Conservation (phyloP, 2,888 invertebrate species). For the Aporophyla nigra region DNA sequence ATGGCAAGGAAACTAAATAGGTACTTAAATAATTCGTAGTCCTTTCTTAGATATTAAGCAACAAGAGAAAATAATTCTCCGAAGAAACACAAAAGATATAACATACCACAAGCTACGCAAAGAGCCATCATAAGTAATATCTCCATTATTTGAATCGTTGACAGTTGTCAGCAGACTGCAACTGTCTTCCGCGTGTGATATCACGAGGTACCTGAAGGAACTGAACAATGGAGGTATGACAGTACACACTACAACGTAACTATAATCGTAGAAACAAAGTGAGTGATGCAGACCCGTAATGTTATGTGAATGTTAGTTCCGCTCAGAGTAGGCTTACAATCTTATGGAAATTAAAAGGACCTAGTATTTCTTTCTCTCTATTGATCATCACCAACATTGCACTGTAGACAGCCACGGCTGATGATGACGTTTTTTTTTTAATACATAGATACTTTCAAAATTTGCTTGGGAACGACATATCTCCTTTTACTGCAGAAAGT, state of each 20-base stretch:
- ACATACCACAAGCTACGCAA: background rate
- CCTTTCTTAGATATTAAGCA: background rate
- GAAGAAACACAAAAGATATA: constrained; percentile 29
- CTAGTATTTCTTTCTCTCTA: no score
- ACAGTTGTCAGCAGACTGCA: constrained; percentile 23
- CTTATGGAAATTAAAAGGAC: background rate
- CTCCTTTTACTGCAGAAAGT: no score
- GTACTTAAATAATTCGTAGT: background rate
- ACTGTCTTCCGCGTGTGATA: constrained; percentile 47
- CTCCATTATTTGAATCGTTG: constrained; percentile 44
- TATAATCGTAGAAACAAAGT: background rate
- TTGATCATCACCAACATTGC: background rate
- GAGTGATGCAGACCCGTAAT: background rate
- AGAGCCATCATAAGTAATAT: constrained; percentile 18
- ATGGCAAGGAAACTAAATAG: no score
- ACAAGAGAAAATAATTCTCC: background rate
- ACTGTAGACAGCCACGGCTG: background rate
- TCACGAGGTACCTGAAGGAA: constrained; percentile 20
- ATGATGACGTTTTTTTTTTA: background rate
- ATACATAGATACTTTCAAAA: background rate
- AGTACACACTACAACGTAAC: constrained; percentile 24
- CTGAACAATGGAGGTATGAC: constrained; percentile 40
- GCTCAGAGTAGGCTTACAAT: background rate
- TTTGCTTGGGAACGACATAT: no score
- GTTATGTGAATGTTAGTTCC: constrained; percentile 19